Conservation (phyloP, 2,888 invertebrate species). For the Noctuana brunneofusca region DNA sequence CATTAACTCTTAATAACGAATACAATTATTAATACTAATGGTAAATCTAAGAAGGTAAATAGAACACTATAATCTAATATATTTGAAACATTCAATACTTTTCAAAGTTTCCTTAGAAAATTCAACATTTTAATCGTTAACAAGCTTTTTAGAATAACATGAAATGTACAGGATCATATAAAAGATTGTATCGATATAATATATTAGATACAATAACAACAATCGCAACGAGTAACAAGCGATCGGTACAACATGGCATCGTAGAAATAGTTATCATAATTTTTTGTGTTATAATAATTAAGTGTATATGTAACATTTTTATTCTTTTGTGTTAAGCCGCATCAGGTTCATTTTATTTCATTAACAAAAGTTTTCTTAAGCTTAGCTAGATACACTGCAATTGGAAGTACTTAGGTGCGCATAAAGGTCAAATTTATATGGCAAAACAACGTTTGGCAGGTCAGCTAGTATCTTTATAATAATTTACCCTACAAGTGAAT, state of each 20-base stretch:
- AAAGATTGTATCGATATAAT: slow-evolving; percentile 30
- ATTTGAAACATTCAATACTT: slow-evolving; percentile 13
- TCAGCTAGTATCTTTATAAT: too few species aligned
- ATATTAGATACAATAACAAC: slow-evolving; percentile 20
- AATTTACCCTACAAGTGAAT: too few species aligned
- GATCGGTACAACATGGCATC: slow-evolving; percentile 10
- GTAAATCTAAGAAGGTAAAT: slow-evolving; percentile 5
- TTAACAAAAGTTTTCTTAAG: not conserved
- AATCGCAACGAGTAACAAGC: slow-evolving; percentile 27
- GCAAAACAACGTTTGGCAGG: too few species aligned
- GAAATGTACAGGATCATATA: slow-evolving; percentile 30
- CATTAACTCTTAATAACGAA: not conserved
- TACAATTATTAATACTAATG: not conserved
- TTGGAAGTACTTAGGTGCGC: too few species aligned
- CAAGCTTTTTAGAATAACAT: slow-evolving; percentile 27
- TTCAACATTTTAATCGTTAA: slow-evolving; percentile 22
- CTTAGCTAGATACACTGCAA: not conserved
- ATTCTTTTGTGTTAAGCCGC: not conserved
- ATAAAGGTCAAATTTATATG: too few species aligned
- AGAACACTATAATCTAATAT: not conserved
- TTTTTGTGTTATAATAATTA: not conserved
- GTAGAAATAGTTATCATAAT: slow-evolving; percentile 14
- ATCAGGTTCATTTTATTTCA: not conserved
- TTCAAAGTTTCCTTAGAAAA: slow-evolving; percentile 12
- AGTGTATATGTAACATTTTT: not conserved